Conservation (phyloP, 92 coral and sea anemone species). For the Palythoa grandis region DNA sequence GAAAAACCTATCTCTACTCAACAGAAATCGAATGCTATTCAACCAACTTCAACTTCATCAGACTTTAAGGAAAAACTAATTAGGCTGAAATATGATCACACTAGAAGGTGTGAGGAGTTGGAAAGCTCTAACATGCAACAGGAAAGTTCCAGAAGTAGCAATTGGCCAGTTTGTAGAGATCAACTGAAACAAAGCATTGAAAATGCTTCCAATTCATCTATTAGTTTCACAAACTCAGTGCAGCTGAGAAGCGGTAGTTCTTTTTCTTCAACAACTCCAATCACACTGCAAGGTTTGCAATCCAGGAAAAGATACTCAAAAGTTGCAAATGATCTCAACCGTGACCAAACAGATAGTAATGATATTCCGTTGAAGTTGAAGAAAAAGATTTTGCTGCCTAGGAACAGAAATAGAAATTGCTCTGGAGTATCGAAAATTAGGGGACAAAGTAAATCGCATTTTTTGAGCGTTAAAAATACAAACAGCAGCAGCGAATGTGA, state of each 20-base stretch:
- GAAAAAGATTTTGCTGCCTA: conserved; percentile 19
- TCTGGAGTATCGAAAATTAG: conserved; percentile 33
- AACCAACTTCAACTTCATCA: neutral
- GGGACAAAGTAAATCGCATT: neutral
- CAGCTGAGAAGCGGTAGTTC: neutral
- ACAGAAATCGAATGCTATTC: neutral
- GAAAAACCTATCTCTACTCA: neutral
- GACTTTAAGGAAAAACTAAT: conserved; percentile 34
- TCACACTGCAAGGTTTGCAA: conserved; percentile 44
- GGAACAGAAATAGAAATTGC: neutral
- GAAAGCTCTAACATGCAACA: neutral
- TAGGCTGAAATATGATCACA: conserved; percentile 10
- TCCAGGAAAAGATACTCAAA: conserved; percentile 51
- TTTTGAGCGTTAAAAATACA: neutral
- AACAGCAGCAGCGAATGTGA: neutral
- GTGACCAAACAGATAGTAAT: neutral
- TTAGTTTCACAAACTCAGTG: neutral
- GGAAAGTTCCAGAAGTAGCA: neutral
- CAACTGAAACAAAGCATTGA: neutral
- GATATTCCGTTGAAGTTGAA: neutral
- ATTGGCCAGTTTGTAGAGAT: neutral
- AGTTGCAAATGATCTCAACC: neutral
- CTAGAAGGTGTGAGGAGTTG: neutral
- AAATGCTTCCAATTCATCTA: neutral
- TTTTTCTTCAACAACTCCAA: conserved; percentile 76